A percentile compares a stretch with the other conserved stretches of the same genome.
Evolutionary conservation across 2,797 vertebrate genomes (phyloP).

Genomic region (Champsocephalus gunnari): DNA sequence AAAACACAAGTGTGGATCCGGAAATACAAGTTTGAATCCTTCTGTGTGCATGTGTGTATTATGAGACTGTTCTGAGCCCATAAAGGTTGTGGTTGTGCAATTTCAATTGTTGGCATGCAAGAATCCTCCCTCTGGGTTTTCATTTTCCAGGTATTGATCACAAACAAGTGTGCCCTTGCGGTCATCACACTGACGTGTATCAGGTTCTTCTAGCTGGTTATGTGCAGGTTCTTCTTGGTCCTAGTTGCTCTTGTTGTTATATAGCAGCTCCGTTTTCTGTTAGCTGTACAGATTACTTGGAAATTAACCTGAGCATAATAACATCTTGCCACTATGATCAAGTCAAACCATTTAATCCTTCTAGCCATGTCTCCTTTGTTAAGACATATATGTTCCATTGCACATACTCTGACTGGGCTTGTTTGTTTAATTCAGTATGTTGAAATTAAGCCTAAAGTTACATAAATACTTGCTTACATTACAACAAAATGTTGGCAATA

Average conservation of each 20-base stretch:
- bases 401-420: neutral
- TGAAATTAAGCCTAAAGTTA: slow-evolving; percentile 8
- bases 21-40: no score
- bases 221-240: neutral
- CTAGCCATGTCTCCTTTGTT: neutral
- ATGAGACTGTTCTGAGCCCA: no score
- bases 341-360: neutral
- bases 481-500: slow-evolving; percentile 1
- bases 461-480: slow-evolving; percentile 7
- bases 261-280: slow-evolving; percentile 15
- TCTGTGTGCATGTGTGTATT: no score
- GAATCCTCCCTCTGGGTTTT: slow-evolving; percentile 22
- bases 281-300: slow-evolving; percentile 2
- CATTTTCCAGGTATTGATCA: slow-evolving; percentile 36
- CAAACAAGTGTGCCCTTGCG: slow-evolving; percentile 17
- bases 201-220: neutral
- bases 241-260: slow-evolving; percentile 11
- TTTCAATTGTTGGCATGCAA: slow-evolving; percentile 36
- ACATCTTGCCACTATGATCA: neutral
- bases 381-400: neutral
- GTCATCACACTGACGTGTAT: slow-evolving; percentile 25
- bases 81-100: slow-evolving; percentile 22
- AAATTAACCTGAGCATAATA: neutral
- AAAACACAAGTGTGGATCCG: no score
- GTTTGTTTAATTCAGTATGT: slow-evolving; percentile 12